phyloP scores from a whole-genome alignment of 1,140 invertebrate genomes.

The Monochamus saltuarius region DNA sequence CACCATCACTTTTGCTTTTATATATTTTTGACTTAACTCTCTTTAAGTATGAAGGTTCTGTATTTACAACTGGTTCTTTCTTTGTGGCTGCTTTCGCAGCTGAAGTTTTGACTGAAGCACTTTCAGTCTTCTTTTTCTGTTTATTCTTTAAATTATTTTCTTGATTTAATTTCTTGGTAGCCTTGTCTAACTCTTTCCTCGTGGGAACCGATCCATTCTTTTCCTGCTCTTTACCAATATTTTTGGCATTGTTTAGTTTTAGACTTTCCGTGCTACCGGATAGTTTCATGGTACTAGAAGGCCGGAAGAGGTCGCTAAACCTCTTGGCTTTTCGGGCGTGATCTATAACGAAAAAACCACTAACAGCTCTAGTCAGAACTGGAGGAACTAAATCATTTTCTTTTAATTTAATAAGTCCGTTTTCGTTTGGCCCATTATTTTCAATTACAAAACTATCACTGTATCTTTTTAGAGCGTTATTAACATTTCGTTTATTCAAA shows the following conservation, averaged over 20 bases:
- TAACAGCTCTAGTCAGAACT: conserved; percentile 37
- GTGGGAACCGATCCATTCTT: conserved; percentile 1
- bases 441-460: conserved; percentile 49
- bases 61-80: conserved; percentile 19
- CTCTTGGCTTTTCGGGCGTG: conserved; percentile 41
- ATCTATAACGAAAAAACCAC: conserved; percentile 42
- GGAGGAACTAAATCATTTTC: conserved; percentile 27
- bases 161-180: conserved; percentile 1
- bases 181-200: conserved; percentile 19
- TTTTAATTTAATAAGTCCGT: not conserved
- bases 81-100: conserved; percentile 21
- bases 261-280: conserved; percentile 28
- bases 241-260: conserved; percentile 18
- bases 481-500: conserved; percentile 7
- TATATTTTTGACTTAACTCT: conserved; percentile 49
- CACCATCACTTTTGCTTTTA: conserved; percentile 45
- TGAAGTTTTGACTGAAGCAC: conserved; percentile 7
- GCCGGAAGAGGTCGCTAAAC: conserved; percentile 46
- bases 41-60: conserved; percentile 44
- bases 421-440: conserved; percentile 29
- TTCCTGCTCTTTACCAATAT: conserved; percentile 15
- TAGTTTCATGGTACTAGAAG: conserved; percentile 25
- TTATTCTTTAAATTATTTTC: conserved; percentile 2
- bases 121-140: conserved; percentile 4
- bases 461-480: conserved; percentile 42